These are phyloP conservation scores for Chloromyia formosa DNA, from an alignment of 2,888 invertebrate species.

Conservation along the genomic window DNA sequence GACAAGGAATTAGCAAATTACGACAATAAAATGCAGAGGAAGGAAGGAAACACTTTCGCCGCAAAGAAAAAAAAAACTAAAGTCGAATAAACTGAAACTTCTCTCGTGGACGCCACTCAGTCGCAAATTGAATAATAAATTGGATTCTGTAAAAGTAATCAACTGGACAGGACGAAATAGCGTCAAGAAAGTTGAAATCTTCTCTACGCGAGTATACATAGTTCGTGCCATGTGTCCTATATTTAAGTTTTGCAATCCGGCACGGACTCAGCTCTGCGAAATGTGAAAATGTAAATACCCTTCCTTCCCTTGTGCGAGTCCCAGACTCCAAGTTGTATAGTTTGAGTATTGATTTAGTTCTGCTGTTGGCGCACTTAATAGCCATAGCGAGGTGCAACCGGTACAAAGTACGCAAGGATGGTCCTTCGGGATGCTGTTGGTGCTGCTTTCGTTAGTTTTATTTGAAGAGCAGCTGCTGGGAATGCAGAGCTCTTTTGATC, in stretches of 20 bases:
- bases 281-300: not conserved
- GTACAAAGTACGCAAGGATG: not conserved
- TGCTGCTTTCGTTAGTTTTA: not conserved
- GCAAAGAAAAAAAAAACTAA: not conserved
- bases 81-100: constrained; percentile 8
- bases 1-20: constrained; percentile 24
- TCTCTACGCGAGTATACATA: not conserved
- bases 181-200: not conserved
- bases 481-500: constrained; percentile 13
- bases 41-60: constrained; percentile 7
- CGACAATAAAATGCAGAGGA: constrained; percentile 12
- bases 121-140: constrained; percentile 39
- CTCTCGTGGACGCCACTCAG: constrained; percentile 25
- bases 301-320: not conserved
- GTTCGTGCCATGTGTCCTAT: not conserved
- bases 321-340: not conserved
- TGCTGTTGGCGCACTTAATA: not conserved
- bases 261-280: not conserved
- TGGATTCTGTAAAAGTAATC: constrained; percentile 36
- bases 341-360: constrained; percentile 16
- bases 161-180: not conserved
- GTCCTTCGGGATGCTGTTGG: not conserved
- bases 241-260: not conserved
- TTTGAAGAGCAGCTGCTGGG: not conserved
- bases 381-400: constrained; percentile 10